A percentile compares a stretch with the other conserved stretches of the same genome.
These are phyloP conservation scores for Eledone cirrhosa DNA, from an alignment of 2,888 invertebrate species.

Conservation along the genomic window DNA sequence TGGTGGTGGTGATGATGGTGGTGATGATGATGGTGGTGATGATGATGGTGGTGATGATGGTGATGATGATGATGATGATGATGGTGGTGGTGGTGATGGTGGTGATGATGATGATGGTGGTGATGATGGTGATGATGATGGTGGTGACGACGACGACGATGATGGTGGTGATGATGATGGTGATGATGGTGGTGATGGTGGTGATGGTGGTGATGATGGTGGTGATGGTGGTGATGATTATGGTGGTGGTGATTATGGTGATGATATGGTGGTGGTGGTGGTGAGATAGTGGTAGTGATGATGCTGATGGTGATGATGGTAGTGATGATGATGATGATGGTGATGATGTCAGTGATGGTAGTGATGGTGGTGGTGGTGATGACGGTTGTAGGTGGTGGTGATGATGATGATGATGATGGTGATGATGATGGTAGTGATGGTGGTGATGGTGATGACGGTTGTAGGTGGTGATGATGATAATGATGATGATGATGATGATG, in stretches of 20 bases:
- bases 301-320: not conserved
- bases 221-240: not conserved
- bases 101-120: no score
- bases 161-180: not conserved
- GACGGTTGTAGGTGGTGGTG: no score
- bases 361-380: not conserved
- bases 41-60: no score
- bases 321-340: not conserved
- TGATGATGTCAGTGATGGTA: not conserved
- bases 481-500: not conserved
- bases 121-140: not conserved
- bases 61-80: no score
- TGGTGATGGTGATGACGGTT: not conserved
- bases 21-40: no score
- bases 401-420: not conserved
- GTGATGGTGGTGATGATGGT: not conserved
- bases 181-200: not conserved
- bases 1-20: no score
- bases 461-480: not conserved
- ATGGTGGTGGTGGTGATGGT: no score
- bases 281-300: no score
- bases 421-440: not conserved
- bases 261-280: no score
- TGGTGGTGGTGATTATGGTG: no score
- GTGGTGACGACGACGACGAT: not conserved